Evolutionary conservation across 2,888 invertebrate species (phyloP), one percentile per base, ranked within the genome.

Genomic region (Ptilodon capucinus): DNA sequence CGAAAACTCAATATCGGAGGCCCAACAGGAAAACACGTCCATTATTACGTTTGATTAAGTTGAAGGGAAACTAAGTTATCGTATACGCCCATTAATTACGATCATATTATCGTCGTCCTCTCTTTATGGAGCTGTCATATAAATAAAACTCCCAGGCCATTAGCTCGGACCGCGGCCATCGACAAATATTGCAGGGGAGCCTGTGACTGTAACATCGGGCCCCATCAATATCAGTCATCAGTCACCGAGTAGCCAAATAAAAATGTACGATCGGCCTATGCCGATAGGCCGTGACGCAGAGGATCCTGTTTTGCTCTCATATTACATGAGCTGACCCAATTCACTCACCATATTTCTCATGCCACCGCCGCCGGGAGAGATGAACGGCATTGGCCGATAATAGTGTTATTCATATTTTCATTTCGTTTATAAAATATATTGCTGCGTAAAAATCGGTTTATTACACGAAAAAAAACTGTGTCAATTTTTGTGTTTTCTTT

Each of bases 141-240:
- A 82, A 84, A 84, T 84, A 84, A 78, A 80, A 80, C 79, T 77
- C 79, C 79, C 76, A 58, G 62, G 54, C 76, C 79, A 84, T 86
- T 86, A 86, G 73, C 71, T 62, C 49, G 58, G 64, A 62, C 62
- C 63, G 65, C 60, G 67, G 74, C 72, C 70, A 68, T 71, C 58
- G 70, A 70, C 72, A 78, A 79, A 80, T 76, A 80, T 79, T 64
- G 72, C 66, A 69, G 69, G 80, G 80, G 75, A 74, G 76, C 60
- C 72, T 74, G 73, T 57, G 72, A 68, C 63, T 64, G 71, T 64
- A 70, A 75, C 74, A 71, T 71, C 60, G 70, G 76, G 60, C 69
- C 72, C 71, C 88, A 90, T 90, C 87, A 87, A 90, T 91, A 86
- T 80, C 87, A 85, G 88, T 85, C 90, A 81, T 74, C 82, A 71